phyloP scores from a whole-genome alignment of 2,113 vertebrate species.

The Pagrus major region DNA sequence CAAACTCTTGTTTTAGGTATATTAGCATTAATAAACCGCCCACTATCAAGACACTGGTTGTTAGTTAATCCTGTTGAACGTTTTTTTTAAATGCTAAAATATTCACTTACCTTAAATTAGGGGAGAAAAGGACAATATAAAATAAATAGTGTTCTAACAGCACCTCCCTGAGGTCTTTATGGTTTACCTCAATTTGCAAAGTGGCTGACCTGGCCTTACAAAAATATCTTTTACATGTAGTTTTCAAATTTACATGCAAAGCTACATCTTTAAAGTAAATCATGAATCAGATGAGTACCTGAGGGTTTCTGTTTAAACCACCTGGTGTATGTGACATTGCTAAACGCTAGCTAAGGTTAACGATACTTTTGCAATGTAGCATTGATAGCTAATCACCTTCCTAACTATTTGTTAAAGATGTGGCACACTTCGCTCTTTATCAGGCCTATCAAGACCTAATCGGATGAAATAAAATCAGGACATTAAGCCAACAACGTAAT shows the following conservation, averaged over 20 bases:
- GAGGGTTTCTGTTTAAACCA: background rate
- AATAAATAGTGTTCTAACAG: background rate
- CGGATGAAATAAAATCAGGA: rapidly evolving
- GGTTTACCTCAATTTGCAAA: background rate
- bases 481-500: rapidly evolving
- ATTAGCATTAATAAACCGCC: background rate
- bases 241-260: background rate
- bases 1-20: background rate
- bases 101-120: background rate
- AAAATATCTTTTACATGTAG: background rate
- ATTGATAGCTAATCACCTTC: slow-evolving; percentile 20
- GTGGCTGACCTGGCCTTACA: background rate
- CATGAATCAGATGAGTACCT: background rate
- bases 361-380: slow-evolving; percentile 42
- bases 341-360: background rate
- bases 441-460: rapidly evolving
- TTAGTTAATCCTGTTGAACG: background rate
- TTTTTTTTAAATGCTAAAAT: background rate
- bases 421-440: background rate
- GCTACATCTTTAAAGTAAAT: background rate
- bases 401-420: background rate
- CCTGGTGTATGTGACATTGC: background rate
- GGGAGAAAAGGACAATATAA: background rate
- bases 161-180: background rate
- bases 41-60: background rate